A percentile compares a stretch with the other conserved stretches of the same genome.
phyloP scores from a whole-genome alignment of 2,113 vertebrate species.

The Aythya baeri region DNA sequence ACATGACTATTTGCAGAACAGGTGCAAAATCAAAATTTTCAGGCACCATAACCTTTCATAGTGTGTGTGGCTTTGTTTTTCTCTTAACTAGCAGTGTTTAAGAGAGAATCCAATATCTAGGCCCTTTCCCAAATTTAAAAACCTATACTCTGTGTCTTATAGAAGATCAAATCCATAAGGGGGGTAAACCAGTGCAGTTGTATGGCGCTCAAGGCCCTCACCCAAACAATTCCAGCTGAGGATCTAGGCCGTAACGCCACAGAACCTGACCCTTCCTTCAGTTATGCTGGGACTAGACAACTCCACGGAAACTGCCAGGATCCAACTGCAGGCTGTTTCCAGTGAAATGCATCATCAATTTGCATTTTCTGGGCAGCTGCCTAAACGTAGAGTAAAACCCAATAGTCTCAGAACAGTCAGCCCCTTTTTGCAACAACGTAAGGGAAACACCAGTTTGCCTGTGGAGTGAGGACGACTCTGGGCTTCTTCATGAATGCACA shows the following conservation, averaged over 20 bases:
- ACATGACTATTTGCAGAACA: not conserved
- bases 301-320: not conserved
- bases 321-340: not conserved
- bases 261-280: not conserved
- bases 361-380: not conserved
- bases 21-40: not conserved
- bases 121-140: not conserved
- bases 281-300: not conserved
- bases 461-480: not conserved
- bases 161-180: not conserved
- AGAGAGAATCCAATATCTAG: not conserved
- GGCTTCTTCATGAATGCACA: not conserved
- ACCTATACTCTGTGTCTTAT: not conserved
- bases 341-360: not conserved
- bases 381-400: not conserved
- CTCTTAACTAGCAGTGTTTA: not conserved
- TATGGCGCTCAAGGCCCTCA: not conserved
- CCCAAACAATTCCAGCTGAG: not conserved
- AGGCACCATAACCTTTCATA: not conserved
- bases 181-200: not conserved
- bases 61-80: not conserved
- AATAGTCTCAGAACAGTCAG: not conserved
- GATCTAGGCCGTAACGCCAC: not conserved
- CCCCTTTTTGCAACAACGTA: not conserved
- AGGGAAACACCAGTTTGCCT: not conserved